Percentiles rank a stretch among this genome's conserved stretches.
Evolutionary conservation across 1,140 invertebrate genomes (phyloP).

Genomic region (Lordiphosa collinella): DNA sequence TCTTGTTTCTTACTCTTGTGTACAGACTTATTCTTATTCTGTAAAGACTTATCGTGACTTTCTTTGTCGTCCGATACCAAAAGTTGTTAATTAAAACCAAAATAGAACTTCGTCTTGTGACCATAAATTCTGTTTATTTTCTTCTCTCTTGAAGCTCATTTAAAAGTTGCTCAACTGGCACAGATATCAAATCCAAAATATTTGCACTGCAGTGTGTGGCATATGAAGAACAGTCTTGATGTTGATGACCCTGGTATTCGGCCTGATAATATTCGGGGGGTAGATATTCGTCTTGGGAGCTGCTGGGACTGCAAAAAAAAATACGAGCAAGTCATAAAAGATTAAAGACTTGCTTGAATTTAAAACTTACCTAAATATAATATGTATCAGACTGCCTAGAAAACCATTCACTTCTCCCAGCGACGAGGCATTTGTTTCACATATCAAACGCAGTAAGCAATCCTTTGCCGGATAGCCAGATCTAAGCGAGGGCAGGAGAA

Average conservation of each 20-base stretch:
- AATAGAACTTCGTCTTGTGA: conserved; percentile 4
- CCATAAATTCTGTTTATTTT: conserved; percentile 47
- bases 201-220: conserved; percentile 59
- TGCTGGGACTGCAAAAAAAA: conserved; percentile 80
- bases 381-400: conserved; percentile 61
- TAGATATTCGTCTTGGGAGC: conserved; percentile 81
- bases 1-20: too few species aligned
- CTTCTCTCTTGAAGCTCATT: conserved; percentile 27
- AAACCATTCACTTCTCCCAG: conserved; percentile 65
- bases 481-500: conserved; percentile 11
- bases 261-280: conserved; percentile 81
- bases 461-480: conserved; percentile 49
- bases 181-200: conserved; percentile 63
- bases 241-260: conserved; percentile 78
- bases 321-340: rapidly evolving
- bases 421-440: conserved; percentile 65
- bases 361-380: conserved; percentile 54
- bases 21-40: too few species aligned
- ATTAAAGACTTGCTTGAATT: neutral
- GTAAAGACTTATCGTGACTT: too few species aligned
- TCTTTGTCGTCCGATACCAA: too few species aligned
- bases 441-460: conserved; percentile 66
- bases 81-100: too few species aligned
- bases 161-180: conserved; percentile 50
- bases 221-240: conserved; percentile 70